A percentile compares a stretch with the other conserved stretches of the same genome.
These are phyloP conservation scores for Pluvianellus socialis DNA, from an alignment of 2,113 vertebrate genomes.

Conservation along the genomic window DNA sequence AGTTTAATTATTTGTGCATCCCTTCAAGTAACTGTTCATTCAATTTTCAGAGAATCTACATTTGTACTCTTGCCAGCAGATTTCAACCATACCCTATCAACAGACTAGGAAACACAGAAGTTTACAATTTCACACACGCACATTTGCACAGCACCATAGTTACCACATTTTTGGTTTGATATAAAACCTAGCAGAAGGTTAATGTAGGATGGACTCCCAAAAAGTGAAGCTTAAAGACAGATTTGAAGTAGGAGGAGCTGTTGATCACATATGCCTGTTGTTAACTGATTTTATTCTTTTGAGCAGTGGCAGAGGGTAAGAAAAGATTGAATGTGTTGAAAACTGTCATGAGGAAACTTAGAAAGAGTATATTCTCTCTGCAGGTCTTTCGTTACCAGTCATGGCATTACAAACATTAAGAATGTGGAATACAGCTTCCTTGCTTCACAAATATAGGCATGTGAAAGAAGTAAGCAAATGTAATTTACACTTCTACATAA, in stretches of 20 bases:
- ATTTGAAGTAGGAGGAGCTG: constrained; percentile 65
- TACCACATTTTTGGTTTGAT: neutral
- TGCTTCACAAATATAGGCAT: neutral
- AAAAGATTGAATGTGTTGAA: neutral
- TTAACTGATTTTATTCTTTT: constrained; percentile 54
- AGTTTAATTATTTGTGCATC: neutral
- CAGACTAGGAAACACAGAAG: neutral
- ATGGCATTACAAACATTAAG: neutral
- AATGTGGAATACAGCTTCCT: neutral
- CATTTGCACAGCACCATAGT: constrained; percentile 6
- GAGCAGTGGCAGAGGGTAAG: constrained; percentile 12
- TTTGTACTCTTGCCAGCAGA: constrained; percentile 33
- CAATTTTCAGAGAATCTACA: neutral
- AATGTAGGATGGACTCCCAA: constrained; percentile 56
- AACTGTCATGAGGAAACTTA: neutral
- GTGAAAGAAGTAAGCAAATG: neutral
- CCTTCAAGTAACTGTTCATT: neutral
- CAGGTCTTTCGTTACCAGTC: neutral
- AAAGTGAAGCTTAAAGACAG: constrained; percentile 47
- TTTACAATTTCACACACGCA: neutral
- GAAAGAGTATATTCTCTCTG: neutral
- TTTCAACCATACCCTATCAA: constrained; percentile 27
- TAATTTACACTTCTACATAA: neutral
- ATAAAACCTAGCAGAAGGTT: constrained; percentile 58
- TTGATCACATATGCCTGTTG: constrained; percentile 58